Evolutionary conservation across 2,888 invertebrate genomes (phyloP).

Genomic region (Drosophila phalerata): DNA sequence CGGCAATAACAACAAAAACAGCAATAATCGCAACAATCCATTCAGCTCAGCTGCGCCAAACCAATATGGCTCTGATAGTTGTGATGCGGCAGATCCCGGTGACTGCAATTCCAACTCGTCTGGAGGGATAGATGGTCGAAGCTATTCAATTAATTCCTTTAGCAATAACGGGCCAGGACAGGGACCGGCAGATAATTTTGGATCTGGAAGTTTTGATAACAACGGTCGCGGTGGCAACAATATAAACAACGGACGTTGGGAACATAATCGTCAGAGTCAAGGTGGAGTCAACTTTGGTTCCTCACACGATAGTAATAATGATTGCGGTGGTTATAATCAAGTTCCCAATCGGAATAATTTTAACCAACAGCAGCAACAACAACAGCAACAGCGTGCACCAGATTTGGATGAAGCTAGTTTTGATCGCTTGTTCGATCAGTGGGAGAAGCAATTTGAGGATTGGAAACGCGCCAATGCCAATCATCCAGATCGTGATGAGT

Average conservation of each 20-base stretch:
- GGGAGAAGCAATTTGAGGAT: slow-evolving; percentile 96
- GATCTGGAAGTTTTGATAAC: slow-evolving; percentile 26
- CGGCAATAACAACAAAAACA: slow-evolving; percentile 27
- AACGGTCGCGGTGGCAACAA: slow-evolving; percentile 23
- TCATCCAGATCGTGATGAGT: slow-evolving; percentile 95
- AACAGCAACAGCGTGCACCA: slow-evolving; percentile 90
- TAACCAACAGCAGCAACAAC: slow-evolving; percentile 92
- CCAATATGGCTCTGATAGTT: slow-evolving; percentile 14
- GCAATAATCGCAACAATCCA: slow-evolving; percentile 32
- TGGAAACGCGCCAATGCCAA: slow-evolving; percentile 96
- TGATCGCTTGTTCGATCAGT: slow-evolving; percentile 94
- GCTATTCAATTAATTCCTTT: slow-evolving; percentile 1
- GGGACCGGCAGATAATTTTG: slow-evolving; percentile 24
- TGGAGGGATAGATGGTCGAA: background rate
- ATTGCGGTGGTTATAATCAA: slow-evolving; percentile 26
- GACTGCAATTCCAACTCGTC: slow-evolving; percentile 5
- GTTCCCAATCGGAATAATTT: slow-evolving; percentile 82
- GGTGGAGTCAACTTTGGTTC: slow-evolving; percentile 35
- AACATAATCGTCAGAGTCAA: slow-evolving; percentile 30
- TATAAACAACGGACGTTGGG: slow-evolving; percentile 45
- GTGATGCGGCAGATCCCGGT: background rate
- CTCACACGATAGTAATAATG: slow-evolving; percentile 22
- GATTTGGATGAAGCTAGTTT: slow-evolving; percentile 92
- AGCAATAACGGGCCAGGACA: slow-evolving; percentile 21
- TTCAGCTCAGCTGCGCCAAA: slow-evolving; percentile 23